Percentiles rank a stretch among this genome's conserved stretches.
These are phyloP conservation scores for Drymodes brunneopygia DNA, from an alignment of 2,113 vertebrate genomes.

Conservation along the genomic window DNA sequence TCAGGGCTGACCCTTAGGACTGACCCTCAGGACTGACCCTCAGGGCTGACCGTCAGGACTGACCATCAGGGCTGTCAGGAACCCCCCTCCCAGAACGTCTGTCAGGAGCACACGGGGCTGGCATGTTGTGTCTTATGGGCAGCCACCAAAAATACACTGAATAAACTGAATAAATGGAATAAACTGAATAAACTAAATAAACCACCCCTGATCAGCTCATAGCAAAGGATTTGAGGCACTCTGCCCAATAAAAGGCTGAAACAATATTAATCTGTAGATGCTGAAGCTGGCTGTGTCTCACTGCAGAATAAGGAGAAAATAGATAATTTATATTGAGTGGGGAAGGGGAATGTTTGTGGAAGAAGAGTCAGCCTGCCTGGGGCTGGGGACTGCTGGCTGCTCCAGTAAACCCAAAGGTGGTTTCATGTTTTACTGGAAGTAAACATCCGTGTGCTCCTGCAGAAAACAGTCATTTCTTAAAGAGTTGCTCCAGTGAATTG, in stretches of 20 bases:
- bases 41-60: neutral
- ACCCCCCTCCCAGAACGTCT: fast-evolving
- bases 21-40: neutral
- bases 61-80: neutral
- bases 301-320: neutral
- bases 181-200: neutral
- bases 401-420: neutral
- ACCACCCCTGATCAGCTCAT: neutral
- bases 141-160: neutral
- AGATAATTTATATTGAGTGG: neutral
- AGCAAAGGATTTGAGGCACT: neutral
- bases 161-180: neutral
- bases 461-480: neutral
- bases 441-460: neutral
- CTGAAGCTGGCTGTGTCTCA: neutral
- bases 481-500: fast-evolving
- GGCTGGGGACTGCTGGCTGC: neutral
- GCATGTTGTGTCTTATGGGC: neutral
- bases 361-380: neutral
- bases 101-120: neutral
- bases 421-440: neutral
- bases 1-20: neutral
- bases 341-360: neutral
- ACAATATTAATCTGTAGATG: fast-evolving
- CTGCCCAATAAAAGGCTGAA: neutral